phyloP scores from a whole-genome alignment of 2,113 vertebrate genomes.

The Lepidothrix coronata region DNA sequence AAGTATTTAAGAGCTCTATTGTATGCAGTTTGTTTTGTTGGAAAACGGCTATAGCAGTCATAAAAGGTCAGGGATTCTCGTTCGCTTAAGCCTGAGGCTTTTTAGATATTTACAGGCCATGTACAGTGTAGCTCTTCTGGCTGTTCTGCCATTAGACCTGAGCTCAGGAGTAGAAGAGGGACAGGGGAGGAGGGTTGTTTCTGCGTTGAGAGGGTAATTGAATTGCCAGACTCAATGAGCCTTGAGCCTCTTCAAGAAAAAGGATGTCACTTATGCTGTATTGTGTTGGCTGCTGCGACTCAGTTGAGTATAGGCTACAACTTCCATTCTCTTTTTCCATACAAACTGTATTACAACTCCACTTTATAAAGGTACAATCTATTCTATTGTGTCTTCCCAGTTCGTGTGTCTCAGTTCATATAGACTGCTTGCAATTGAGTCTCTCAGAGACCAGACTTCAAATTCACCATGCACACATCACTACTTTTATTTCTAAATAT shows the following conservation, averaged over 20 bases:
- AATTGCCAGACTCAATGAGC: constrained; percentile 66
- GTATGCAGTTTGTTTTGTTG: constrained; percentile 33
- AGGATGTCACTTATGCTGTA: constrained; percentile 47
- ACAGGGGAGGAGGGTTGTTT: constrained; percentile 10
- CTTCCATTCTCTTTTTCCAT: constrained; percentile 63
- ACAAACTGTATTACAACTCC: constrained; percentile 67
- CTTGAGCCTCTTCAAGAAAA: constrained; percentile 57
- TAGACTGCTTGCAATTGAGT: background rate
- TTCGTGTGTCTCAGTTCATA: constrained; percentile 10
- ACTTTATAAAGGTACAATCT: constrained; percentile 55
- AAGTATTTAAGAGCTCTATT: constrained; percentile 53
- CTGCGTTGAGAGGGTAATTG: constrained; percentile 74
- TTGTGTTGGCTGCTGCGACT: constrained; percentile 57
- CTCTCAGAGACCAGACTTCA: constrained; percentile 20
- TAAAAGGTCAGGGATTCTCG: constrained; percentile 67
- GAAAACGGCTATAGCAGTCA: constrained; percentile 37
- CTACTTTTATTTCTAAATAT: background rate
- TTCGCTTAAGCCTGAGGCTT: constrained; percentile 62
- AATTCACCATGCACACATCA: background rate
- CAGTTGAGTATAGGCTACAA: constrained; percentile 54
- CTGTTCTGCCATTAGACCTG: constrained; percentile 27
- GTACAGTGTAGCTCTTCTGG: constrained; percentile 17
- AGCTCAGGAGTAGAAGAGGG: constrained; percentile 12
- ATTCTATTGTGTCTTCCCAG: constrained; percentile 48
- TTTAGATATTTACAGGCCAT: constrained; percentile 56